Conservation (phyloP, 2,113 vertebrate species). For the Pseudorectes ferrugineus region DNA sequence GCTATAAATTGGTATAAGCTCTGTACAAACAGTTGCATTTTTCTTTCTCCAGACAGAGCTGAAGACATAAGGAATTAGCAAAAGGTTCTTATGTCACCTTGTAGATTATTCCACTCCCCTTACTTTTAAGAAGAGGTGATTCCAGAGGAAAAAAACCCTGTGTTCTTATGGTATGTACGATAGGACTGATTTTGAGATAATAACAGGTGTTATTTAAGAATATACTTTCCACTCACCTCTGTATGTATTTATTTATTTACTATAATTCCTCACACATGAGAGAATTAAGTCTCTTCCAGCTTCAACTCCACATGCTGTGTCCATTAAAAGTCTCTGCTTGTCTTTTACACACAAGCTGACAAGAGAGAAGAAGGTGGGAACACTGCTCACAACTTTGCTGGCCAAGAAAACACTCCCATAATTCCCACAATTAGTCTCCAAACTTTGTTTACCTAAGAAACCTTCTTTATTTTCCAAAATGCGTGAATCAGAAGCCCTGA, state of each 20-base stretch:
- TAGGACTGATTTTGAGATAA: neutral
- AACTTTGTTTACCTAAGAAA: neutral
- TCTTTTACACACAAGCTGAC: neutral
- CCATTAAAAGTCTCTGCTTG: neutral
- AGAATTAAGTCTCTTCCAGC: conserved; percentile 20
- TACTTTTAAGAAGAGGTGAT: neutral
- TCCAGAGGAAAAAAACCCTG: accelerated
- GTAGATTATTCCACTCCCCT: neutral
- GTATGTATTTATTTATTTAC: neutral
- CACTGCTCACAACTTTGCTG: accelerated
- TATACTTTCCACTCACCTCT: neutral
- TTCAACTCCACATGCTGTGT: neutral
- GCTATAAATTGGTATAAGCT: neutral
- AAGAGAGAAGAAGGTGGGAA: neutral
- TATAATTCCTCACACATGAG: neutral
- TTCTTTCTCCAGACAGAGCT: neutral
- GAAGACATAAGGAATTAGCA: neutral
- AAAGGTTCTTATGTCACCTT: neutral
- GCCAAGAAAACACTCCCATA: neutral
- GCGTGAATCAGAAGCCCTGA: neutral
- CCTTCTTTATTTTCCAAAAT: neutral
- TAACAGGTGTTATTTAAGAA: neutral
- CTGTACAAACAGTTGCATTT: neutral
- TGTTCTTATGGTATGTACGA: accelerated
- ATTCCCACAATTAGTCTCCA: neutral